Evolutionary conservation across 2,113 vertebrate genomes (phyloP).

Genomic region (Polyodon spathula): DNA sequence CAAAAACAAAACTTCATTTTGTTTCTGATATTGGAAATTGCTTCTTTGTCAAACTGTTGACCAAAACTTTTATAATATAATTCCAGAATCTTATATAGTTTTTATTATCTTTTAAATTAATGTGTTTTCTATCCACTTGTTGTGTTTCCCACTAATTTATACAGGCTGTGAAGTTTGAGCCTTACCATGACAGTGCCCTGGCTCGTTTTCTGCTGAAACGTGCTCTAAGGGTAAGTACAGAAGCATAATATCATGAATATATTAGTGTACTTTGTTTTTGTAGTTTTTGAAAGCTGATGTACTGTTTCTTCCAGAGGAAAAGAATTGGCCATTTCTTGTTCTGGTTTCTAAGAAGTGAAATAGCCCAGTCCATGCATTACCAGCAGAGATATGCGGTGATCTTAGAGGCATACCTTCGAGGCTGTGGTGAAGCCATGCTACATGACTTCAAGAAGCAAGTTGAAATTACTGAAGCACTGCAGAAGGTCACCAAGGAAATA

Average conservation of each 20-base stretch:
- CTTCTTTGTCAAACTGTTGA: too few relatives aligned
- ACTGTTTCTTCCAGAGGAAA: conserved; percentile 68
- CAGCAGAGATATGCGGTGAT: conserved; percentile 91
- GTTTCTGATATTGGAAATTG: too few relatives aligned
- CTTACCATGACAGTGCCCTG: conserved; percentile 91
- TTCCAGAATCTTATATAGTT: not conserved
- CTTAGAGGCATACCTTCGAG: conserved; percentile 86
- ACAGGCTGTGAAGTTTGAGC: conserved; percentile 97
- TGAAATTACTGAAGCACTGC: conserved; percentile 81
- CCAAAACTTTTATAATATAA: too few relatives aligned
- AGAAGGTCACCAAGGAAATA: conserved; percentile 87
- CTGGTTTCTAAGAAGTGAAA: conserved; percentile 97
- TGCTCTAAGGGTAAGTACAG: conserved; percentile 75
- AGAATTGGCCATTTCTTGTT: conserved; percentile 95
- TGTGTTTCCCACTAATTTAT: conserved; percentile 28
- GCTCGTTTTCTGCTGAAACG: conserved; percentile 89
- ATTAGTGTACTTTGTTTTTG: not conserved
- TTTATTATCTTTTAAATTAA: not conserved
- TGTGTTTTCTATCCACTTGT: conserved; percentile 13
- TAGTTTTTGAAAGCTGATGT: conserved; percentile 26
- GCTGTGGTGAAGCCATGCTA: conserved; percentile 86
- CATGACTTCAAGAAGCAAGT: conserved; percentile 85
- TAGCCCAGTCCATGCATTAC: conserved; percentile 96
- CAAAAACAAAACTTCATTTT: too few relatives aligned
- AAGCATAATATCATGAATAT: not conserved